Evolutionary conservation across 1,140 invertebrate species (phyloP).

Genomic region (Lasioglossum baleicum): DNA sequence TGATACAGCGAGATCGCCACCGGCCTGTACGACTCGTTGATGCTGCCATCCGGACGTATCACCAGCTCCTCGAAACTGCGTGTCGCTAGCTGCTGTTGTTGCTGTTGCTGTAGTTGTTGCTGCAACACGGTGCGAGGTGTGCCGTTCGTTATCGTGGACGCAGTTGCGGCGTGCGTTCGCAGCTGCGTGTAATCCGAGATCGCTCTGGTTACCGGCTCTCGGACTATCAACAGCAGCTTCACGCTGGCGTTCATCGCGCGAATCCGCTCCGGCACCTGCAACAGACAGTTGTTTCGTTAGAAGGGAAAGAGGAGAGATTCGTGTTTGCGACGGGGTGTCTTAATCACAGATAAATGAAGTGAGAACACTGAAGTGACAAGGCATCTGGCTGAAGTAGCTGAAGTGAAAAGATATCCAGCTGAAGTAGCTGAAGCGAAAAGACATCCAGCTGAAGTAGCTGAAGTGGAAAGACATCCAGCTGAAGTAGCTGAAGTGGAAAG

Average conservation of each 20-base stretch:
- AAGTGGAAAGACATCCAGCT: no score
- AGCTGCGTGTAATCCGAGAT: constrained; percentile 98
- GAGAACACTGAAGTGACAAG: no score
- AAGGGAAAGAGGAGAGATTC: no score
- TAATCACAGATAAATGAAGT: no score
- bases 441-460: no score
- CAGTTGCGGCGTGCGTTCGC: constrained; percentile 87
- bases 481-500: no score
- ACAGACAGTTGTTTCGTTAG: background rate
- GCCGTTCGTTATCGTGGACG: constrained; percentile 74
- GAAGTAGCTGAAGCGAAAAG: no score
- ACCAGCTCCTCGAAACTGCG: constrained; percentile 91
- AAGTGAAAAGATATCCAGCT: no score
- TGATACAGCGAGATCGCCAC: constrained; percentile 93
- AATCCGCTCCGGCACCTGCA: constrained; percentile 90
- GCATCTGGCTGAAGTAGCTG: no score
- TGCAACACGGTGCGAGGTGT: constrained; percentile 43
- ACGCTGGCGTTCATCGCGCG: constrained; percentile 95
- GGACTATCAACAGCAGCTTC: constrained; percentile 95
- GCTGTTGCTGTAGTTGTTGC: constrained; percentile 67
- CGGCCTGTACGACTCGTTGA: constrained; percentile 90
- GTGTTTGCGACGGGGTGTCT: no score
- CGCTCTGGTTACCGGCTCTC: constrained; percentile 96
- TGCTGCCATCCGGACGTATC: constrained; percentile 87
- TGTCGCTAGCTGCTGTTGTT: constrained; percentile 55